Percentiles rank a stretch among this genome's conserved stretches.
phyloP scores from a whole-genome alignment of 2,888 invertebrate species.

The Acholoe squamosa region DNA sequence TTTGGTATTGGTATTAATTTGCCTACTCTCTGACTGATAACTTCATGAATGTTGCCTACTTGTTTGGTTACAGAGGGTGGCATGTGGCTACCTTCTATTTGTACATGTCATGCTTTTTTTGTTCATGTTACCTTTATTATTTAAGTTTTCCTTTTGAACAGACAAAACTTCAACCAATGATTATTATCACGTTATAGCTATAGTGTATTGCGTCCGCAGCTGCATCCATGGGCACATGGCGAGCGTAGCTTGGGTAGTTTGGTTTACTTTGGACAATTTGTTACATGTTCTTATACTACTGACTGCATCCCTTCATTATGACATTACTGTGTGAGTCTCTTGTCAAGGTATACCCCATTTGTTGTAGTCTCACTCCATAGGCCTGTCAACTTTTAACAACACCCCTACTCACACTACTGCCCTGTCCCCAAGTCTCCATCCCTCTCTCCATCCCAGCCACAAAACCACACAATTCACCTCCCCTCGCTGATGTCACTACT shows the following conservation, averaged over 20 bases:
- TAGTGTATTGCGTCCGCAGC: neutral
- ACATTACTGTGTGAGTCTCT: constrained; percentile 55
- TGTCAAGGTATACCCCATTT: constrained; percentile 5
- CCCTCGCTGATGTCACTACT: neutral
- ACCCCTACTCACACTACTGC: neutral
- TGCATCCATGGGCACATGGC: constrained; percentile 14
- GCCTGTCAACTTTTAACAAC: constrained; percentile 44
- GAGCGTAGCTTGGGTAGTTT: constrained; percentile 57
- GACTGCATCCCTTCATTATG: constrained; percentile 61
- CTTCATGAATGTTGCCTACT: constrained; percentile 58
- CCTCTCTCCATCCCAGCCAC: neutral
- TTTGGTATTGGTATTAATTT: constrained; percentile 59
- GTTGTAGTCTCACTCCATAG: constrained; percentile 46
- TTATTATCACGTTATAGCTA: neutral
- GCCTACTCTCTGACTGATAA: constrained; percentile 11
- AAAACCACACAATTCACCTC: neutral
- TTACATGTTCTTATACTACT: constrained; percentile 54
- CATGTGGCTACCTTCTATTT: constrained; percentile 10
- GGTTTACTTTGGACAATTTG: constrained; percentile 53
- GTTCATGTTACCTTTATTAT: constrained; percentile 38
- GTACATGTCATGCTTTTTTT: constrained; percentile 55
- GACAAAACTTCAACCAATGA: neutral
- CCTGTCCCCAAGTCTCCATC: neutral
- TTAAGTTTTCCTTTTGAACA: neutral
- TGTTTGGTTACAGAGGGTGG: constrained; percentile 55